Base-by-base conservation (phyloP, 30 jellyfish, hydroid and myxozoan species). In the Chrysaora quinquecirrha region DNA sequence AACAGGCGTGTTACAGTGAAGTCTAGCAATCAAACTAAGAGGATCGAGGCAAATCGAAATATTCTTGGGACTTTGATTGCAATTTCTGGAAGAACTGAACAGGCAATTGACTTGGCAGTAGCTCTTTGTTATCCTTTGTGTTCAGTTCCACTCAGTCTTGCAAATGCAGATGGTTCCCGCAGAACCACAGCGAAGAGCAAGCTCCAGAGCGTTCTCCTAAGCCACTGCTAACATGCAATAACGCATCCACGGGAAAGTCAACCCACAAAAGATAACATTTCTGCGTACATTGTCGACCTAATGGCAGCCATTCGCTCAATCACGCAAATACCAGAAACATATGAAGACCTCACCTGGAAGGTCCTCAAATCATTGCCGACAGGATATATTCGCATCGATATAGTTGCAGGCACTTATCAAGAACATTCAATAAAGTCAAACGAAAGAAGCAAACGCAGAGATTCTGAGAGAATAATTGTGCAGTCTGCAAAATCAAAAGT, bases 231-330 rank as follows among this genome's bases (percentile, higher is more conserved):
- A 30, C 24, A 66, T 10, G 25, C 78, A 12, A 18, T 66, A n/a
- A 65, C 3, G 78, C 61, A 18, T 30, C 18, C 78, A 6, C 20
- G 61, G 21, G 58, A 30, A 66, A 66, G 78, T 61, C 58, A n/a
- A 10, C 65, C 78, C 30, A 65, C 30, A 64, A 66, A 66, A 64
- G 27, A 34, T 64, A 3, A 66, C 20, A 64, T 66, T 10, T 66
- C 75, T 1, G n/a, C 89, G 6, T 28, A 60, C 38, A 73, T 67
- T 22, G 46, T 65, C 18, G 89, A 78, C 30, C 28, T 78, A 29
- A 64, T 64, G 31, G 89, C 89, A 9, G 60, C 28, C 50, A 30
- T 78, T 67, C 89, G 89, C 50, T 65, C 89, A 18, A 67, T 78
- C 12, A 78, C 28, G 32, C 29, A 78, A 12, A 30, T 78, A 23